Base-by-base conservation (phyloP, 2,888 invertebrate genomes). In the Thalpophila matura region DNA sequence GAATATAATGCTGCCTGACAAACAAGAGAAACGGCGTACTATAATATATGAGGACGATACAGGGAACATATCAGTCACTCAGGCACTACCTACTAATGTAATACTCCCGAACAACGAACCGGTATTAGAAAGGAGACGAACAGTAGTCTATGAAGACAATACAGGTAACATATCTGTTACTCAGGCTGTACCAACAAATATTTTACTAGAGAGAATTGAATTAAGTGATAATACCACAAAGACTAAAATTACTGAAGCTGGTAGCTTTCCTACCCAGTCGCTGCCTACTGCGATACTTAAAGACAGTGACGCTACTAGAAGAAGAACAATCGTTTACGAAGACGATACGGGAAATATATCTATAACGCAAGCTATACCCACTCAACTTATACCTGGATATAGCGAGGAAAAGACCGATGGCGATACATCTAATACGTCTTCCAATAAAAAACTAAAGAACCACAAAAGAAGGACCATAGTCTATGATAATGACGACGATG, bases 281-380 rank as follows among this genome's bases (percentile, higher is more conserved):
- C 26, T 62, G 38, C 16, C 35, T 6, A 45, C 10, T n/a, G 9
- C 26, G n/a, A n/a, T n/a, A n/a, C n/a, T n/a, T 0, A 63, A 63
- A 42, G 24, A 56, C 22, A 51, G 9, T 7, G 62, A 69, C 20
- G 7, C n/a, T 20, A 26, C 38, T 35, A 78, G 65, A 49, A 71
- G 71, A 38, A 63, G n/a, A 26, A 77, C 79, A 10, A 58, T 79
- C 6, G 51, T 80, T 0, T 75, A 73, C 53, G 71, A 77, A 26
- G 56, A 74, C 18, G 70, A 78, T 4, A 61, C 69, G 0, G 76
- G 65, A 1, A 68, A 86, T 59, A 69, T 84, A n/a, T 84, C 86
- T n/a, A 62, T 84, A 16, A 72, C 72, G 1, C 77, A 77, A 38
- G 53, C 56, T 1, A 49, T 77, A 45, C 59, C 66, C 1, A 6